Base-by-base conservation (phyloP, 2,113 vertebrate species). In the Falco punctatus region DNA sequence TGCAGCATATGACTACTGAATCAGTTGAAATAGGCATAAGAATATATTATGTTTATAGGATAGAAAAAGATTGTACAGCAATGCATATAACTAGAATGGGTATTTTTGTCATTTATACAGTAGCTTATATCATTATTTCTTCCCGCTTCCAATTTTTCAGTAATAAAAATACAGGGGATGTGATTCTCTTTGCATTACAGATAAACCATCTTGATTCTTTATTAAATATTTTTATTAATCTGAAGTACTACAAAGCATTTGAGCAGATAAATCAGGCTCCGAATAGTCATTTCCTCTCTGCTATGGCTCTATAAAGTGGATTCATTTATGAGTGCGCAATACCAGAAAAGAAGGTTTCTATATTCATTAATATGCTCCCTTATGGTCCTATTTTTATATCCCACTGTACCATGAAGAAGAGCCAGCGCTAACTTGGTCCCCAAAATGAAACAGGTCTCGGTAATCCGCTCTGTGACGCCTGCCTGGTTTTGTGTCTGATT, bases 161-260 rank as follows among this genome's bases (percentile, higher is more conserved):
- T 96, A 95, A 98, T 98, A 98, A 98, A 97, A 98, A 97, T 93
- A 95, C 90, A 93, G 97, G 94, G 96, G 35, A 83, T 87, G 97
- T 84, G 97, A 97, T 97, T 98, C 97, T 96, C 96, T 97, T 88
- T 97, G 97, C 97, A 92, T 97, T 95, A 96, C 97, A 75, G 94
- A 97, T 96, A 96, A 98, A 97, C 92, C 96, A 93, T 92, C 96
- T 96, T 96, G 97, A 98, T 97, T 98, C 97, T 96, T 97, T 96
- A 97, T 97, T 98, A 98, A 98, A 98, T 97, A 97, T 97, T 97
- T 97, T 97, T 97, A 97, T 98, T 97, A 97, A 97, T 96, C 97
- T 96, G 93, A 97, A 97, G 97, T 92, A 94, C 96, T 80, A 90
- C 95, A 74, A 94, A 97, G 97, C 84, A 26, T 81, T 71, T 62